Percentiles rank a stretch among this genome's conserved stretches.
Conservation (phyloP, 1,140 invertebrate species). For the Drosophila tropicalis region DNA sequence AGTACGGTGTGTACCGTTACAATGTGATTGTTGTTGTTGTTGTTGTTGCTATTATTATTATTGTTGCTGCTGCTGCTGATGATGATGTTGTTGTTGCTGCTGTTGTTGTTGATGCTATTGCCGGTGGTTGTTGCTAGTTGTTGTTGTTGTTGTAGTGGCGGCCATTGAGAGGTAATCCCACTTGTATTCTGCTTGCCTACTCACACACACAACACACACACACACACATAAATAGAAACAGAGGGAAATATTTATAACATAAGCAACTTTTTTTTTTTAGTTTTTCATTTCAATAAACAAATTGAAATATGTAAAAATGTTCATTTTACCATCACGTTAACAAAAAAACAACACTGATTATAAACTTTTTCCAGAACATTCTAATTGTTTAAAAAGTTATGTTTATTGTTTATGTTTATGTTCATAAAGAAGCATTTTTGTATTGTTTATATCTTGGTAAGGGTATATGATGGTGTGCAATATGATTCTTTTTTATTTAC, state of each 20-base stretch:
- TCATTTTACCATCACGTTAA: background rate
- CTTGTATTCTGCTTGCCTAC: constrained; percentile 54
- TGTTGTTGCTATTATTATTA: constrained; percentile 39
- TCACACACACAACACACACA: background rate
- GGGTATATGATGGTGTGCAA: background rate
- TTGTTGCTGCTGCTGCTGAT: constrained; percentile 58
- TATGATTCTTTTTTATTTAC: constrained; percentile 27
- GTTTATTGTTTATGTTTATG: background rate
- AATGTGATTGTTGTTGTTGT: constrained; percentile 56
- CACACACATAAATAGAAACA: background rate
- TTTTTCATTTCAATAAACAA: background rate
- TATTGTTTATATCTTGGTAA: background rate
- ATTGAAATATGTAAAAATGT: no score
- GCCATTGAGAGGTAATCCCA: constrained; percentile 75
- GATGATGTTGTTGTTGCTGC: background rate
- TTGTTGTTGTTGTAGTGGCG: constrained; percentile 73
- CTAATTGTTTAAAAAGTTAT: no score
- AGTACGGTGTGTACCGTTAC: constrained; percentile 70
- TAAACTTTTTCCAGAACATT: background rate
- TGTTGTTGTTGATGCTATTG: constrained; percentile 8
- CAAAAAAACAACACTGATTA: background rate
- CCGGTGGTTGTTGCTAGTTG: constrained; percentile 50
- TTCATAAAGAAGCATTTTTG: background rate
- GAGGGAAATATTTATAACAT: background rate
- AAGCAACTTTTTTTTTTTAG: constrained; percentile 1